Conservation (phyloP, 2,797 vertebrate genomes). For the Poeciliopsis gracilis region DNA sequence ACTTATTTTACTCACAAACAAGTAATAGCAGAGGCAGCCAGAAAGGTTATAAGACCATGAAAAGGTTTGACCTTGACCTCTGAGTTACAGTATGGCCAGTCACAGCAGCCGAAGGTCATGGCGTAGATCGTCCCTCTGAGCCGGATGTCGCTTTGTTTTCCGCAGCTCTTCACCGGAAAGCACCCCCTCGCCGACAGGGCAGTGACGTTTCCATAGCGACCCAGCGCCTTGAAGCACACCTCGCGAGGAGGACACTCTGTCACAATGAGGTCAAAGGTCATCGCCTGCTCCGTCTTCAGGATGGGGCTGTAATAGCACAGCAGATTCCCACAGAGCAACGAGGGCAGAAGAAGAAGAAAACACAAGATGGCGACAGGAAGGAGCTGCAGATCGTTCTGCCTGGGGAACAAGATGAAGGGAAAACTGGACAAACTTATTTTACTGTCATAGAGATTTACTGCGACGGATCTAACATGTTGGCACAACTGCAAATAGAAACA, state of each 20-base stretch:
- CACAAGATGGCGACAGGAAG: constrained; percentile 36
- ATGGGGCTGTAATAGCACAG: constrained; percentile 73
- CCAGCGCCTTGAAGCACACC: constrained; percentile 65
- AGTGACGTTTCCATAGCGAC: constrained; percentile 64
- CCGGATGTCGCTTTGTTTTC: constrained; percentile 15
- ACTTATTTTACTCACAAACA: constrained; percentile 21
- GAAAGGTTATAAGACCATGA: constrained; percentile 27
- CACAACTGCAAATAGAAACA: no score
- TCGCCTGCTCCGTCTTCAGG: constrained; percentile 29
- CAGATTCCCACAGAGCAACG: constrained; percentile 63
- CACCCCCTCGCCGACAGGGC: constrained; percentile 68
- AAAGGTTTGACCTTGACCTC: constrained; percentile 9
- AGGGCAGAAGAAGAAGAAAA: constrained; percentile 52
- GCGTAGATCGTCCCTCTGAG: constrained; percentile 52
- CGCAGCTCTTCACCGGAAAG: constrained; percentile 48
- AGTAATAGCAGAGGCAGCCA: constrained; percentile 15
- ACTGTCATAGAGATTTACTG: background rate
- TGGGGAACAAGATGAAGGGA: constrained; percentile 4
- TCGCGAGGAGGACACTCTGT: constrained; percentile 66
- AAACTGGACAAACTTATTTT: background rate
- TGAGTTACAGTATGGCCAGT: constrained; percentile 71
- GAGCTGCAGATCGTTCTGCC: constrained; percentile 34
- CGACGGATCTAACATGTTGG: no score
- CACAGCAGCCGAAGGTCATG: constrained; percentile 73
- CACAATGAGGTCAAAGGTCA: constrained; percentile 14